Conservation (phyloP, 1,140 invertebrate genomes). For the Heliconius hermathena region DNA sequence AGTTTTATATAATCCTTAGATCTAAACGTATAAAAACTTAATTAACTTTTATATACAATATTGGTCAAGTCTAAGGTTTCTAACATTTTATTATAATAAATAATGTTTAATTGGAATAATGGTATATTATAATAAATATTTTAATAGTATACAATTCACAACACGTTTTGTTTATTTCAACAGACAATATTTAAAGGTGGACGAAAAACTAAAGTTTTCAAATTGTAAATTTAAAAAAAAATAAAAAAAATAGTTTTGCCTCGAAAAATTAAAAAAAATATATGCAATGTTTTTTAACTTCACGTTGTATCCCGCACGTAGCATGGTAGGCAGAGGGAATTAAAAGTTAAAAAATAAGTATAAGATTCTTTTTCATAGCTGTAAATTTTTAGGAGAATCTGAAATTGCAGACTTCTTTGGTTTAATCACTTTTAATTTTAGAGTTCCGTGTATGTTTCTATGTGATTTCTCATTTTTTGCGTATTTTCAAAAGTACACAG, state of each 20-base stretch:
- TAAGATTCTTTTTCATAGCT: no score
- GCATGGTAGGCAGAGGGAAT: no score
- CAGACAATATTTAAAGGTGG: neutral
- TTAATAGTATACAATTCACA: slow-evolving; percentile 3
- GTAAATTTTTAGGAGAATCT: neutral
- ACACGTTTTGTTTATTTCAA: neutral
- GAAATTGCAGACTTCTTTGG: neutral
- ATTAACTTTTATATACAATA: no score
- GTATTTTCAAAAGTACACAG: slow-evolving; percentile 82
- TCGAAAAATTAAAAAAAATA: no score
- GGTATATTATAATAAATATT: neutral
- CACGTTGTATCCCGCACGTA: no score
- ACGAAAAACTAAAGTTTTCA: neutral
- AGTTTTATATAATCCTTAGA: neutral
- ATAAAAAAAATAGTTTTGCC: no score
- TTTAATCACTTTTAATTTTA: neutral
- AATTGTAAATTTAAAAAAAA: no score
- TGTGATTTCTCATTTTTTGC: neutral
- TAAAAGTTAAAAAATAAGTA: no score
- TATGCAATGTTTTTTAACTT: no score
- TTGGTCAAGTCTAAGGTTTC: neutral
- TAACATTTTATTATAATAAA: neutral
- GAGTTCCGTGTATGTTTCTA: neutral
- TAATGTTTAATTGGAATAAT: neutral
- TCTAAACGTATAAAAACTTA: neutral